phyloP scores from a whole-genome alignment of 2,888 invertebrate species.

The Teinopalpus imperialis region DNA sequence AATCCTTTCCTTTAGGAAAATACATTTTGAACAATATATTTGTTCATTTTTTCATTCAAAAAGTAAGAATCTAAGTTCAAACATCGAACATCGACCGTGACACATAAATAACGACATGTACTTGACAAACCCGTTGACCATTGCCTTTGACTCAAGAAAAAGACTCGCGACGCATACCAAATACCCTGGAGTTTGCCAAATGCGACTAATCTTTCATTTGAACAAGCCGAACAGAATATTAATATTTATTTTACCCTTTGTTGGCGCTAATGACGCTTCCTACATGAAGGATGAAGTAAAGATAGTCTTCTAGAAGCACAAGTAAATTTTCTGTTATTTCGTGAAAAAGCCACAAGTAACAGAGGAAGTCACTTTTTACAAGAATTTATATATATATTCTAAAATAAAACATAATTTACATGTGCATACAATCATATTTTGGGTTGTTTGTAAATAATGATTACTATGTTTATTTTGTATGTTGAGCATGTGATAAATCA shows the following conservation, averaged over 20 bases:
- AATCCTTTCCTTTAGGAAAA: too few species aligned
- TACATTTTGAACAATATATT: too few species aligned
- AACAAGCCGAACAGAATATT: conserved; percentile 33
- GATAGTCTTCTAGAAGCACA: background rate
- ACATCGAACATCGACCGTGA: conserved; percentile 42
- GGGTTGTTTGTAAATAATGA: too few species aligned
- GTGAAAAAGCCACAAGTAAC: too few species aligned
- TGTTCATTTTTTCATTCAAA: too few species aligned
- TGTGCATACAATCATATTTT: too few species aligned
- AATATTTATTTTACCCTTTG: conserved; percentile 25
- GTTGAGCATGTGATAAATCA: too few species aligned
- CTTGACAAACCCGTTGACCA: conserved; percentile 48
- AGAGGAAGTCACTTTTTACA: too few species aligned
- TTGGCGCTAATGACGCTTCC: conserved; percentile 16
- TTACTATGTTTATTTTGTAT: too few species aligned
- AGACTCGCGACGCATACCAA: conserved; percentile 47
- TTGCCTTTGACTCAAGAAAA: conserved; percentile 44
- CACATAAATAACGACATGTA: conserved; percentile 50
- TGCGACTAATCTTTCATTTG: conserved; percentile 51
- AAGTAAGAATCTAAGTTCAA: conserved; percentile 31
- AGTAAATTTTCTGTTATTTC: background rate
- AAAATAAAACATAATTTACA: too few species aligned
- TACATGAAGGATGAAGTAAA: background rate
- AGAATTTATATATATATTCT: too few species aligned
- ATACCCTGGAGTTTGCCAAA: conserved; percentile 36